Evolutionary conservation across 2,797 vertebrate genomes (phyloP).

Genomic region (Ceryle rudis): DNA sequence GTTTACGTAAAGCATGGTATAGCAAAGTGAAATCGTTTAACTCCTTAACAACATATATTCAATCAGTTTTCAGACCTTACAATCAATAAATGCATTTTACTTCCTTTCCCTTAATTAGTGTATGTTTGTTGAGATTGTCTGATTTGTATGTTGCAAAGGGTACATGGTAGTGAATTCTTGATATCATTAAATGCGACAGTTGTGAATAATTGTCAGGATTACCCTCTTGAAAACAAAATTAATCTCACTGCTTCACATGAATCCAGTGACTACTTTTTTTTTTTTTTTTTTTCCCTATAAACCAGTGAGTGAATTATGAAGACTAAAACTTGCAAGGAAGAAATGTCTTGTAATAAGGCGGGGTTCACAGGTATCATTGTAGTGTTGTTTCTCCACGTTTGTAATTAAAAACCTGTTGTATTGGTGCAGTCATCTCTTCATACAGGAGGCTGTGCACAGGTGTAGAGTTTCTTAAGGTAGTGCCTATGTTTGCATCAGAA

Average conservation of each 20-base stretch:
- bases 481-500: background rate
- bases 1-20: background rate
- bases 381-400: background rate
- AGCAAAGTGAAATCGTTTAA: conserved; percentile 63
- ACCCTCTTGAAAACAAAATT: background rate
- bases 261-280: background rate
- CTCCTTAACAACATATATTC: conserved; percentile 70
- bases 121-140: conserved; percentile 57
- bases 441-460: background rate
- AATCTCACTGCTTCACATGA: background rate
- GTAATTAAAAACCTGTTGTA: background rate
- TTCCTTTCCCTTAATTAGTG: conserved; percentile 70
- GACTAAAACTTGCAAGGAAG: background rate
- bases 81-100: conserved; percentile 72
- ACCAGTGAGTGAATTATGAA: background rate
- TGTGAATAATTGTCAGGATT: conserved; percentile 26
- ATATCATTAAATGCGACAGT: background rate
- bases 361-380: background rate
- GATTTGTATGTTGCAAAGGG: conserved; percentile 5
- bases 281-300: background rate
- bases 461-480: background rate
- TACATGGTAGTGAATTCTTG: conserved; percentile 36
- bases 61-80: conserved; percentile 67
- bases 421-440: background rate
- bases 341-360: background rate